Conservation (phyloP, 2,113 vertebrate genomes). For the Rallus limicola region DNA sequence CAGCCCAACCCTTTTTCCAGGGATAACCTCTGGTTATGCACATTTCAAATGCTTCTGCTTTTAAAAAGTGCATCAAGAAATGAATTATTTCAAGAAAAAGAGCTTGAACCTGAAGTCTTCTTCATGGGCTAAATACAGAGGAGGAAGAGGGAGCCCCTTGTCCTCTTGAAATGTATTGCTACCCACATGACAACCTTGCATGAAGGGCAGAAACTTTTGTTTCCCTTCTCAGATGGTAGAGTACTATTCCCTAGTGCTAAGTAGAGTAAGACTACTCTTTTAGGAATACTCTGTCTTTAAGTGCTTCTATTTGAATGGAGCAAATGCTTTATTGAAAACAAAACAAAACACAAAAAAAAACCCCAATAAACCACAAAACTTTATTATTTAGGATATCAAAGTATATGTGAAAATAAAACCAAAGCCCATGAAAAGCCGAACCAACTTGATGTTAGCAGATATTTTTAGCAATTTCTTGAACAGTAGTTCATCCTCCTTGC, state of each 20-base stretch:
- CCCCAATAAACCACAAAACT: no score
- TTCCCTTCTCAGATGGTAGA: neutral
- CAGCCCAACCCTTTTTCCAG: slow-evolving; percentile 15
- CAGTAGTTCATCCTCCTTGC: neutral
- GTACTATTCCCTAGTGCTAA: neutral
- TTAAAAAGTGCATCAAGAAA: neutral
- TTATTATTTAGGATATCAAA: neutral
- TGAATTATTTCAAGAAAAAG: neutral
- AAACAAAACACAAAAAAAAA: neutral
- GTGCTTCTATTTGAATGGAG: neutral
- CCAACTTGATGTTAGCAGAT: neutral
- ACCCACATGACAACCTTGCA: neutral
- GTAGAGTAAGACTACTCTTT: neutral
- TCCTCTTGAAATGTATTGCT: neutral
- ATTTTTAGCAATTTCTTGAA: neutral
- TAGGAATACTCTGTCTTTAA: neutral
- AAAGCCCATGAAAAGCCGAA: neutral
- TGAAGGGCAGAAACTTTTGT: neutral
- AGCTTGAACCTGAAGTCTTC: neutral
- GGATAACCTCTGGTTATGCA: neutral
- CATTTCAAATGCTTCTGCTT: neutral
- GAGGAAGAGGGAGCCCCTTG: neutral
- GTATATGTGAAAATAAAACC: neutral
- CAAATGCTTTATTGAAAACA: neutral
- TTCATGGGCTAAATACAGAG: neutral